Base-by-base conservation (phyloP, 2,888 invertebrate genomes). In the Hemicrepidius hirtus region DNA sequence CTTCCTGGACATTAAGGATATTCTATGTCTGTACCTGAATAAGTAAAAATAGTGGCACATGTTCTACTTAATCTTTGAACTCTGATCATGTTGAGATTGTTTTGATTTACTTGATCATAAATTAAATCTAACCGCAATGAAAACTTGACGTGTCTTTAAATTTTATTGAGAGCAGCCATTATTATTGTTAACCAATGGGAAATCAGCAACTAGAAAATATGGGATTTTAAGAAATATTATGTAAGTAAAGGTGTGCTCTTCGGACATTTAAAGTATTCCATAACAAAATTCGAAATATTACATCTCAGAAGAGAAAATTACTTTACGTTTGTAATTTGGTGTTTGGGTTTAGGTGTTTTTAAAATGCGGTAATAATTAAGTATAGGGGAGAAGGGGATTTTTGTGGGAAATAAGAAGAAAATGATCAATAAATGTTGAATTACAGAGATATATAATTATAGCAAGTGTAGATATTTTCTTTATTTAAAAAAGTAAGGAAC, bases 71-170 rank as follows among this genome's bases (percentile, higher is more conserved):
- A n/a, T 73, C 71, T 60, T 40, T 21, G 13, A 62, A 63, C 28
- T 49, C 68, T 63, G 71, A 71, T 73, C 71, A 60, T 53, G 69
- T 63, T 55, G 73, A 65, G 71, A 74, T 75, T 75, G 71, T 75
- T 75, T 73, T 75, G 75, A 75, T 75, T 75, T 75, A 75, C 73
- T 73, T 63, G 73, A 75, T 75, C 71, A 44, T 9, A 65, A 68
- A 71, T 75, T 66, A 70, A 63, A 75, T 69, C 68, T 13, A 21
- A 44, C 13, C 32, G 16, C 24, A 12, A 53, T 28, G 24, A 32
- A 7, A 7, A n/a, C 57, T 37, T 57, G 57, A 57, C 57, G 40
- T 20, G 18, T 37, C 3, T 57, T 32, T 57, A 57, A 57, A 9
- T n/a, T 32, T 3, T 18, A 16, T 18, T 20, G 12, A 37, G 37